Evolutionary conservation across 2,113 vertebrate genomes (phyloP), one percentile per base, ranked within the genome.

Genomic region (Hypocryptadius cinnamomeus): DNA sequence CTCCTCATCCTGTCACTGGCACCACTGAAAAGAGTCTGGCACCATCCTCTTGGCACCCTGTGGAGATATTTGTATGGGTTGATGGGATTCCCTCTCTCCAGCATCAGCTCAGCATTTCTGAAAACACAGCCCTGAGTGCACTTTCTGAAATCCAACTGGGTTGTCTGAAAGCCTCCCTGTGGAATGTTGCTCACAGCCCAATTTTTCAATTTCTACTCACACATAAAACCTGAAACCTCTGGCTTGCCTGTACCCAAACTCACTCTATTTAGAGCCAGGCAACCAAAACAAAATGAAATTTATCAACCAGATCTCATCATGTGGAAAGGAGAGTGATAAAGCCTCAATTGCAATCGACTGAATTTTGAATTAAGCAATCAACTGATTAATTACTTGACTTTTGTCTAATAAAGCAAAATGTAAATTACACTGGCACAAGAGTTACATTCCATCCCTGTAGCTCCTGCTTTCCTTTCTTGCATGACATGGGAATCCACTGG

Each of bases 341-440:
- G 28, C 66, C 71, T 82, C 85, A 87, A 66, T 60, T 90, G 85
- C 74, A 74, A 89, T 18, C 37, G 90, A 92, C 69, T 93, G 78
- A 33, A 72, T 69, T 94, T 88, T 92, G 42, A 94, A 93, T 92
- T 92, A 96, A 95, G 91, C 79, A 93, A 92, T 97, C 57, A 73
- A 92, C 88, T 96, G 94, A 97, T 96, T 93, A 96, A 97, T 95
- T 93, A 92, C 88, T 96, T 96, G 88, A 40, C 87, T 94, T 95
- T 88, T 92, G 89, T 92, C 72, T 97, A 97, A 96, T 97, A 96
- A 95, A 89, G 91, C 94, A 79, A 95, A 93, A 93, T 74, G 57
- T 79, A 93, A 94, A 82, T 83, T 88, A 45, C 65, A 53, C 42
- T 76, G 61, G 86, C 73, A 94, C 20, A 53, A 66, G 81, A 79